Evolutionary conservation across 37 sponge, comb jelly and placozoan genomes (phyloP), one percentile per base, ranked within the genome.

Genomic region (Oscarella lobularis): DNA sequence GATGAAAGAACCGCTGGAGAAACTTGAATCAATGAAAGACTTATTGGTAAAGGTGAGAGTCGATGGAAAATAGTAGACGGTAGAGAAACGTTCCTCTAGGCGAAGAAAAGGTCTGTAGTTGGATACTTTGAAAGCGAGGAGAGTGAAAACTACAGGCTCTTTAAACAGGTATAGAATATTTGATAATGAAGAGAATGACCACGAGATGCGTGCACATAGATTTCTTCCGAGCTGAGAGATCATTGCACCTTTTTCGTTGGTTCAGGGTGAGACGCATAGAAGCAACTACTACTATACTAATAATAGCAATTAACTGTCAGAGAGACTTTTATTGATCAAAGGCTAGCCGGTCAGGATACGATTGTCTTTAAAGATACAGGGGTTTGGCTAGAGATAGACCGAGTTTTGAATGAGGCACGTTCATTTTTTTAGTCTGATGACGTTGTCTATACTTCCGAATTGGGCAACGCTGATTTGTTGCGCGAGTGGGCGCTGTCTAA

Each of bases 401-500:
- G 9, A 48, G 9, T 48, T 48, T 48, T 48, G 20, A 48, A 48
- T 48, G 14, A 27, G 20, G 20, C 60, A 48, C 14, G 9, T 48
- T 75, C 32, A 1, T 66, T 6, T 74, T 3, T 74, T 31, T 39
- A 75, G 76, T 36, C 39, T 3, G 76, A 75, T 2, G 76, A 29
- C 1, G 32, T 36, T 1, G 29, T 48, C 30, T 89, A 78, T 55
- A 39, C 66, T 0, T 82, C 77, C 6, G 60, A 79, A 37, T 33
- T 81, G 36, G 41, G 35, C 30, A 67, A 38, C 33, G 34, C 39
- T 38, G 39, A 33, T n/a, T 6, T 35, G 4, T 34, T 88, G 37
- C 29, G 75, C 29, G 9, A 39, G 32, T 97, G 99, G 99, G 76
- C 86, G 3, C 41, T 74, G 1, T 75, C 83, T 6, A 74, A 74